phyloP scores from a whole-genome alignment of 2,888 invertebrate species.

The Osedax fenrisi region DNA sequence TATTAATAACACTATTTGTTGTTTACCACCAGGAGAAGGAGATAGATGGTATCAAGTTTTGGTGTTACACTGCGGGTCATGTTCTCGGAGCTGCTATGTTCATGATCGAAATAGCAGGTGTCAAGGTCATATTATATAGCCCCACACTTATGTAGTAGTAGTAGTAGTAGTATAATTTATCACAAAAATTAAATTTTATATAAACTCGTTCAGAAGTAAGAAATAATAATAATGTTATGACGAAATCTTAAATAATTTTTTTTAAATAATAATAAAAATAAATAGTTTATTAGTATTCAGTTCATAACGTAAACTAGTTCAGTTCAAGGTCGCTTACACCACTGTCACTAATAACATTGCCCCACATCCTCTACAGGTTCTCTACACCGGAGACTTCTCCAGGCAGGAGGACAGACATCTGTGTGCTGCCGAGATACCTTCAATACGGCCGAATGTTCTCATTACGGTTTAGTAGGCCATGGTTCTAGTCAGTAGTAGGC shows the following conservation, averaged over 20 bases:
- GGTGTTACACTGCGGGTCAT: constrained; percentile 92
- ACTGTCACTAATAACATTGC: no score
- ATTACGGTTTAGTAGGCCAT: constrained; percentile 71
- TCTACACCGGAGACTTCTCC: constrained; percentile 97
- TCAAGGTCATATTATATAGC: constrained; percentile 59
- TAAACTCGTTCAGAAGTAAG: no score
- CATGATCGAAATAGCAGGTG: constrained; percentile 98
- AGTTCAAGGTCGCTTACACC: no score
- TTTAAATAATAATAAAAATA: no score
- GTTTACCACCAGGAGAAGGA: constrained; percentile 66
- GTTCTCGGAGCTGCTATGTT: constrained; percentile 99
- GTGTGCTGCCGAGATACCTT: constrained; percentile 97
- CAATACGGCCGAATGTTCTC: constrained; percentile 84
- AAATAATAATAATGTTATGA: no score
- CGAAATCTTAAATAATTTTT: no score
- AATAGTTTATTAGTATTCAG: no score
- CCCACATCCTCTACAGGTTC: constrained; percentile 53
- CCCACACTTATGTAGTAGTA: no score
- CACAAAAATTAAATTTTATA: no score
- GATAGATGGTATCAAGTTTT: constrained; percentile 86
- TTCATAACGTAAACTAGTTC: no score
- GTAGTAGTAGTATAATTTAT: no score
- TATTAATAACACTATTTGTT: neutral
- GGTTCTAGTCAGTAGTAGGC: no score
- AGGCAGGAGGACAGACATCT: constrained; percentile 95